Evolutionary conservation across 1,140 invertebrate species (phyloP), one percentile per base, ranked within the genome.

Genomic region (Cotesia typhae): DNA sequence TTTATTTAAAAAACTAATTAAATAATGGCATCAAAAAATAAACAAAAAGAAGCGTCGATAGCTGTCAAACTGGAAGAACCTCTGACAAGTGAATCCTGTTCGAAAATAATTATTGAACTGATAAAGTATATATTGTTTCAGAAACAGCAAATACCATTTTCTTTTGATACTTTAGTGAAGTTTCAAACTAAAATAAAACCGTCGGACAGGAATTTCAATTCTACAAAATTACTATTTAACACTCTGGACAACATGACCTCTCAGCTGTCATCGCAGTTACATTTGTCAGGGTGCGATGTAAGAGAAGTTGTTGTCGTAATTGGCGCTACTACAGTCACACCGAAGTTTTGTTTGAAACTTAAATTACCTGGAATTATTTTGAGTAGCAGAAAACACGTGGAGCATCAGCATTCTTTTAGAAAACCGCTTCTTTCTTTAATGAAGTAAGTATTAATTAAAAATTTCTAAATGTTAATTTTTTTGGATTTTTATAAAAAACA

Each of bases 71-170:
- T 87, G 28, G 83, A 87, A 12, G 83, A 87, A 67, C 78, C 74
- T 20, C 69, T 86, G 28, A 87, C 85, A 1, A 83, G 79, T 60
- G 76, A 82, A 59, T 80, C 79, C 36, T 87, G 84, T 71, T 74
- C 80, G 1, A 83, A 83, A 72, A 66, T 85, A 17, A 74, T 84
- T 28, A 82, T 80, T 35, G 85, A 86, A 74, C 66, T 86, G 7
- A 53, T 87, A 1, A 87, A 87, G 68, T 85, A 87, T 72, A 74
- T 87, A 53, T 76, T 87, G 3, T 85, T 84, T 68, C 83, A 86
- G 41, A 87, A 86, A 66, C 79, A 86, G 73, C 85, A 87, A 66
- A 85, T 87, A 69, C 85, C 85, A 35, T 80, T 87, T 52, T 75
- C 83, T 0, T 85, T 75, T 36, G 85, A 87, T 57, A 79, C 80